Evolutionary conservation across 2,888 invertebrate genomes (phyloP), one percentile per base, ranked within the genome.

Genomic region (Amphipyra berbera): DNA sequence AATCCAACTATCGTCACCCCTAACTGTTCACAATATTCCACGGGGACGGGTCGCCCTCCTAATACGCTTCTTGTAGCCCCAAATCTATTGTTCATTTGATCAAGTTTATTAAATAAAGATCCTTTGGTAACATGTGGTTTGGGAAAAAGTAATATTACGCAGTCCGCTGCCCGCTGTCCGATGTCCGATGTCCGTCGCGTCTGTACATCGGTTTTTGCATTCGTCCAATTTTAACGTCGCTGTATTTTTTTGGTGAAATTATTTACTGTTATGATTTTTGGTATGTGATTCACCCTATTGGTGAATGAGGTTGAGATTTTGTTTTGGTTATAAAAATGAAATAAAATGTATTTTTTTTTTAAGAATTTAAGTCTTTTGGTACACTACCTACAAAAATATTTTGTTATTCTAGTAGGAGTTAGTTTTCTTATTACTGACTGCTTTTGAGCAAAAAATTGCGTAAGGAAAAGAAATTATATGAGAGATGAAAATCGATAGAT

Each of bases 31-130:
- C 69, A 53, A 85, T 83, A 80, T 81, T 77, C 74, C 63, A 41
- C 42, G 46, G 55, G 61, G 61, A 60, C 66, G 65, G 73, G 73
- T 67, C 68, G 45, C 62, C 56, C 61, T 74, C 79, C 76, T 87
- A 83, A 88, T 85, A 86, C 79, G 75, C 76, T 82, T 82, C 78
- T 85, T 84, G 79, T 79, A 76, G 60, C 65, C 83, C 84, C 84
- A 81, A 90, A 90, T 87, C 87, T 87, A 88, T 90, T 90, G 90
- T 90, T 90, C 89, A 89, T 90, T 88, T 87, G 90, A 88, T 88
- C 87, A 76, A 84, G 82, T 84, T 86, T 86, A 87, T 86, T 86
- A 82, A 83, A 86, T 84, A 85, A 82, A 83, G 84, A 82, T 85
- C 81, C 75, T 63, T 72, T 61, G 82, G 83, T 74, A 83, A 84